Percentiles rank a stretch among this genome's conserved stretches.
Evolutionary conservation across 2,113 vertebrate species (phyloP).

Genomic region (Myiagra hebetior): DNA sequence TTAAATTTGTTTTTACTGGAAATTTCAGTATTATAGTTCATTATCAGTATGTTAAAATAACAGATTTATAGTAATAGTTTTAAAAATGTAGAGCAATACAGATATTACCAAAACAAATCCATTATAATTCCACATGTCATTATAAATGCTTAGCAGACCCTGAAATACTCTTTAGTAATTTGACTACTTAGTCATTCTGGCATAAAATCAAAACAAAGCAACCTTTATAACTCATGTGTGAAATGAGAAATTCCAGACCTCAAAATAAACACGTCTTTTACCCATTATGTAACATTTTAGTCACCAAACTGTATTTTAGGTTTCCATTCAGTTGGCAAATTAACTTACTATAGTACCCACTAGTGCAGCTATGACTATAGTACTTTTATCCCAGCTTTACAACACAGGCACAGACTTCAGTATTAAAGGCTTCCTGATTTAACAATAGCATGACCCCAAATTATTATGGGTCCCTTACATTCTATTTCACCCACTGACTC

Average conservation of each 20-base stretch:
- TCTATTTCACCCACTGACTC: neutral
- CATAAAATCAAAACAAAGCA: slow-evolving; percentile 36
- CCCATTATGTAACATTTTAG: neutral
- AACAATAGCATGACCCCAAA: neutral
- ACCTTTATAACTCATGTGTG: slow-evolving; percentile 55
- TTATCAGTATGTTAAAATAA: neutral
- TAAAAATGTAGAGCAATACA: neutral
- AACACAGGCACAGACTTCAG: neutral
- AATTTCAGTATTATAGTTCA: neutral
- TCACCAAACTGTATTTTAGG: neutral
- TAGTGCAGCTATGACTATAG: neutral
- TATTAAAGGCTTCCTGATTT: neutral
- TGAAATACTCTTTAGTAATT: slow-evolving; percentile 29
- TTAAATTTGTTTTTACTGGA: neutral
- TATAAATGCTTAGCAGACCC: slow-evolving; percentile 41
- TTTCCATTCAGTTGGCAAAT: slow-evolving; percentile 7
- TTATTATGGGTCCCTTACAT: neutral
- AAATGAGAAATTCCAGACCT: slow-evolving; percentile 56
- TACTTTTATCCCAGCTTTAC: neutral
- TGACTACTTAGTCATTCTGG: neutral
- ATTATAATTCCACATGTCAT: slow-evolving; percentile 5
- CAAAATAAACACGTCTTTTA: neutral
- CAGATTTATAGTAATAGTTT: neutral
- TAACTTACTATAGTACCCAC: neutral
- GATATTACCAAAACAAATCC: slow-evolving; percentile 15